phyloP scores from a whole-genome alignment of 92 coral and sea anemone genomes.

The Palythoa heliodiscus region DNA sequence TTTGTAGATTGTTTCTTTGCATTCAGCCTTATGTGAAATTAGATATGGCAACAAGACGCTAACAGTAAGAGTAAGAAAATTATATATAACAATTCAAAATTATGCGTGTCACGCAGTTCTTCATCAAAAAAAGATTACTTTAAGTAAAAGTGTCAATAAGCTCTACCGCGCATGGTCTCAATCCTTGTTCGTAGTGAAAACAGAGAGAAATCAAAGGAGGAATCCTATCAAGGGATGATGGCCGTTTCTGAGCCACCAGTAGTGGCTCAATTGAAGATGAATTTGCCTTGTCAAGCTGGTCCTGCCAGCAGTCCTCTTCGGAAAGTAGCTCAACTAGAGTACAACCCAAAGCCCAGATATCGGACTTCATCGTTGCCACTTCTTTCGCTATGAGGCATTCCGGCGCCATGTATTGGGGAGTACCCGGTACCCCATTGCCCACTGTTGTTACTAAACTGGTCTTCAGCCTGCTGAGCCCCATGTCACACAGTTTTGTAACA shows the following conservation, averaged over 20 bases:
- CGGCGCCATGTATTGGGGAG: constrained; percentile 2
- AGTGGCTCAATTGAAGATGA: background rate
- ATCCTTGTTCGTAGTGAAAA: background rate
- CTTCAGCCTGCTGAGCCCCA: constrained; percentile 5
- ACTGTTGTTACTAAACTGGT: constrained; percentile 2
- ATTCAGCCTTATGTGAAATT: too few relatives aligned
- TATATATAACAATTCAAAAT: background rate
- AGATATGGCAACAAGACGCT: background rate
- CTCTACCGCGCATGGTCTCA: background rate
- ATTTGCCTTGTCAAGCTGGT: background rate
- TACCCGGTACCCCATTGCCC: background rate
- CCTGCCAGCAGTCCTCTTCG: background rate
- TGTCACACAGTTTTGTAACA: constrained; percentile 4
- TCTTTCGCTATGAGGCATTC: background rate
- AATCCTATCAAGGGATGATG: background rate
- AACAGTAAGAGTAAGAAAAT: background rate
- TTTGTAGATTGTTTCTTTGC: background rate
- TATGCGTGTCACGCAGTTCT: background rate
- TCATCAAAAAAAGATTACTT: background rate
- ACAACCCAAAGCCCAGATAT: background rate
- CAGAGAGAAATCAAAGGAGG: constrained; percentile 1
- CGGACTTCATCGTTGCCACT: background rate
- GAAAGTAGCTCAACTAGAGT: background rate
- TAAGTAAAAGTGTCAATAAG: background rate
- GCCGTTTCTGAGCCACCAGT: constrained; percentile 2